A percentile compares a stretch with the other conserved stretches of the same genome.
phyloP scores from a whole-genome alignment of 2,113 vertebrate genomes.

The Leptodactylus fuscus region DNA sequence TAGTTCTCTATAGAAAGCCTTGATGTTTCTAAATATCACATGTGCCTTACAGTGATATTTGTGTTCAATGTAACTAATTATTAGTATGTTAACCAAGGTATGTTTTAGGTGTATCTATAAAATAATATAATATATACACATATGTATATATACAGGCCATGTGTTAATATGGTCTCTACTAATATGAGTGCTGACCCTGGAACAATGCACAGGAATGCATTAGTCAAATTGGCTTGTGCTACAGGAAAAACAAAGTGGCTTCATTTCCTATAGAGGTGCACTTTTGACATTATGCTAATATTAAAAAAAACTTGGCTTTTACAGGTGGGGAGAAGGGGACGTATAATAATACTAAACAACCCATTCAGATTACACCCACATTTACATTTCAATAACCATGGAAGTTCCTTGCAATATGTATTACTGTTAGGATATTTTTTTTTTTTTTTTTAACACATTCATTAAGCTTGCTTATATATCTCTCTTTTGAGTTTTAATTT shows the following conservation, averaged over 20 bases:
- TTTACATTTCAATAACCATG: no score
- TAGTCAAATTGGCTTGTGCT: background rate
- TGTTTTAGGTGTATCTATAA: background rate
- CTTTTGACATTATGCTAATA: background rate
- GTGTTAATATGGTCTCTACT: background rate
- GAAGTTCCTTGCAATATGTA: no score
- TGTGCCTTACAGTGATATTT: background rate
- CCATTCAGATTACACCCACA: no score
- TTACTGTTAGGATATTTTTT: no score
- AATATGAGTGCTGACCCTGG: background rate
- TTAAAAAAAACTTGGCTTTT: no score
- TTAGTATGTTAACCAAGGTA: background rate
- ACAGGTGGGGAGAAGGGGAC: no score
- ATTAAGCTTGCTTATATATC: no score
- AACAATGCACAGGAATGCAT: background rate
- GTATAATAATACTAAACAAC: no score
- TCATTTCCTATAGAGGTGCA: background rate
- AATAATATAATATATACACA: no score
- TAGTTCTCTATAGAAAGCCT: slow-evolving; percentile 32
- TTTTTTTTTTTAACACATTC: no score
- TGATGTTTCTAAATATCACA: background rate
- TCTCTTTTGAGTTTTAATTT: no score
- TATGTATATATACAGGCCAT: no score
- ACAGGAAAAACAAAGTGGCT: background rate
- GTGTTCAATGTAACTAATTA: background rate